These are phyloP conservation scores for Eriosoma lanigerum DNA, from an alignment of 1,140 invertebrate genomes.

Conservation along the genomic window DNA sequence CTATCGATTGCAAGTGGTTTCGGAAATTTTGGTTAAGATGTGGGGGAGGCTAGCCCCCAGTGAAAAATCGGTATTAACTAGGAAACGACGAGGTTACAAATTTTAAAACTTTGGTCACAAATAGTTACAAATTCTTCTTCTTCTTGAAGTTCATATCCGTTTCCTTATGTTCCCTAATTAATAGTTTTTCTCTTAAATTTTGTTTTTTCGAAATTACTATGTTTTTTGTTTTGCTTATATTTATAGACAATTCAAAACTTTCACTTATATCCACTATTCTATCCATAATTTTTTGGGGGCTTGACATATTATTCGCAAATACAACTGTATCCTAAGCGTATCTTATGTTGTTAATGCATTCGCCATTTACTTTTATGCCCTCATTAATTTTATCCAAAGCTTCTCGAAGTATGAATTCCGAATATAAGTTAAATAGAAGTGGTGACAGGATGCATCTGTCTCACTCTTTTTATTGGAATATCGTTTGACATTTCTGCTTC, in stretches of 20 bases:
- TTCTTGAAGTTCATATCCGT: too few relatives aligned
- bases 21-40: too few relatives aligned
- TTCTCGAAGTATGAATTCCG: slow-evolving; percentile 49
- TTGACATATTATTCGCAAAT: not conserved
- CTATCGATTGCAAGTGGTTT: too few relatives aligned
- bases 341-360: slow-evolving; percentile 42
- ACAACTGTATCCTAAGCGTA: slow-evolving; percentile 52
- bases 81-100: too few relatives aligned
- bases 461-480: slow-evolving; percentile 54
- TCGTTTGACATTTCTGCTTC: not conserved
- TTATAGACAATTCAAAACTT: not conserved
- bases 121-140: too few relatives aligned
- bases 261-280: too few relatives aligned
- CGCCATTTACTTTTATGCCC: slow-evolving; percentile 46
- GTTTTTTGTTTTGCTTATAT: not conserved
- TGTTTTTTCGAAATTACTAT: not conserved
- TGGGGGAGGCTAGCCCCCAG: too few relatives aligned
- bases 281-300: not conserved
- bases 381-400: slow-evolving; percentile 30
- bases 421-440: slow-evolving; percentile 58
- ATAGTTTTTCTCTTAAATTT: too few relatives aligned
- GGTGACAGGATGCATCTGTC: slow-evolving; percentile 56
- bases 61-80: too few relatives aligned
- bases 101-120: too few relatives aligned
- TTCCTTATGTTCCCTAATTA: too few relatives aligned